These are phyloP conservation scores for Malurus cyaneus DNA, from an alignment of 2,113 vertebrate species.

Conservation along the genomic window DNA sequence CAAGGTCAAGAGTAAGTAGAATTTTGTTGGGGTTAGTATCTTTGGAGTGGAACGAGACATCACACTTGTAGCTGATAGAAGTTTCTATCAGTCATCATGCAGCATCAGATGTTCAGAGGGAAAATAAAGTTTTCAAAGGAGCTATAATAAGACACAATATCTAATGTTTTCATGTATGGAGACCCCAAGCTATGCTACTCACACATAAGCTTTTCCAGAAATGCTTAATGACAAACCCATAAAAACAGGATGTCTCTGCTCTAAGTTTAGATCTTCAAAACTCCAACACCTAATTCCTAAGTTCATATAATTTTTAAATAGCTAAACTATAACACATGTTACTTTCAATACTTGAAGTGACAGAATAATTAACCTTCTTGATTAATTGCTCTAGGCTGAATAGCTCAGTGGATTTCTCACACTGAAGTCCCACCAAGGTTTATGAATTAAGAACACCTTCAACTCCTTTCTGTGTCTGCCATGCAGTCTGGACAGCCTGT, in stretches of 20 bases:
- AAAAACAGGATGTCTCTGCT: not conserved
- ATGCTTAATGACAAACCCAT: not conserved
- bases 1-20: not conserved
- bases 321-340: not conserved
- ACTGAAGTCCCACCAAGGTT: not conserved
- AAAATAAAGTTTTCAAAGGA: not conserved
- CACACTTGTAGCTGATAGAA: not conserved
- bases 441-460: not conserved
- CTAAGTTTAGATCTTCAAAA: not conserved
- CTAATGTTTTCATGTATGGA: not conserved
- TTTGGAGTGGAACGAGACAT: not conserved
- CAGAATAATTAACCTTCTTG: not conserved
- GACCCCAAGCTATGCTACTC: fast-evolving
- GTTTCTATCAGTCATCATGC: fast-evolving
- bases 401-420: not conserved
- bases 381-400: not conserved
- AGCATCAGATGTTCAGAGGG: not conserved
- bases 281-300: not conserved
- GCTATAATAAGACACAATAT: not conserved
- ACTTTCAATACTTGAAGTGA: not conserved
- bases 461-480: not conserved
- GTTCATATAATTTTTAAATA: not conserved
- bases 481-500: not conserved
- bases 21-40: not conserved
- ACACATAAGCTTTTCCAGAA: not conserved